Base-by-base conservation (phyloP, 1,140 invertebrate species). In the Lamellibrachia luymesi region DNA sequence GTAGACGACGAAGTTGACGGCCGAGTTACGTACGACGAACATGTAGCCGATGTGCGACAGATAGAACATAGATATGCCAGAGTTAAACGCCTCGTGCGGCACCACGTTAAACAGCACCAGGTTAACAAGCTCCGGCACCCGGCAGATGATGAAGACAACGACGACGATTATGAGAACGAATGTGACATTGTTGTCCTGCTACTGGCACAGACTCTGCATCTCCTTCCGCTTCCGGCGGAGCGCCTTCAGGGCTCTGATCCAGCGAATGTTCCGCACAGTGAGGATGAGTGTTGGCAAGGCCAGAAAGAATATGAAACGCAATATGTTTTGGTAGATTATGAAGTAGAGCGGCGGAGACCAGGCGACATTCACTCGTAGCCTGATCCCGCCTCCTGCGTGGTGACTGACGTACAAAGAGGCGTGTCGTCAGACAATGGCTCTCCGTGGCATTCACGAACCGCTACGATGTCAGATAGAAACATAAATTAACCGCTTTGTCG, bases 111-210 rank as follows among this genome's bases (percentile, higher is more conserved):
- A 94, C 51, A 94, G 90, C 90, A 94, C 38, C 56, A 90, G 89
- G 56, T 93, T 94, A 91, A 93, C 50, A 13, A 94, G 91, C n/a
- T 92, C 92, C n/a, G 93, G 93, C 27, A 91, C 92, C 92, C 92
- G 93, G 50, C 93, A 93, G 52, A 93, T 64, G 93, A 90, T 93
- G 93, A 93, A 93, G 27, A 93, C 92, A 51, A 93, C 25, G 89
- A 93, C 90, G 92, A 93, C 93, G 80, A 93, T 91, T 80, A 93
- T 93, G 22, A 93, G 92, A 50, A 94, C 93, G 64, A 94, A 51
- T 2, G 93, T 94, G 92, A 94, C 92, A 91, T 94, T 94, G 90
- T 93, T 93, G 92, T 93, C 93, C 2, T 93, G 93, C 92, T 93
- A 92, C 90, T 93, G 93, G 5, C 93, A 92, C 8, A 91, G 52